Percentiles rank a stretch among this genome's conserved stretches.
Conservation (phyloP, 2,888 invertebrate genomes). For the Trichogramma dendrolimi region DNA sequence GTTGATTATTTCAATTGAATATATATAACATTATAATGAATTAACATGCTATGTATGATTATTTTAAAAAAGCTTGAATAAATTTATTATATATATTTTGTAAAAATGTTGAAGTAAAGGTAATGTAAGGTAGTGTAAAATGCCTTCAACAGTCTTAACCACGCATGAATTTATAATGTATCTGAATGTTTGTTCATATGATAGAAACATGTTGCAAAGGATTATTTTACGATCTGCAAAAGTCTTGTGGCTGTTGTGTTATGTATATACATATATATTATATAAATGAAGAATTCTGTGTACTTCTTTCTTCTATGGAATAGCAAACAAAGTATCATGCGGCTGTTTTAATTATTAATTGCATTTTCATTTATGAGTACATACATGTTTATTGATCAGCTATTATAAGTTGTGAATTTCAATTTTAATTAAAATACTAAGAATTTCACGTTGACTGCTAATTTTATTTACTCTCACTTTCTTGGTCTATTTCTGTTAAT, state of each 20-base stretch:
- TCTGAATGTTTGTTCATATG: no score
- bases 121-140: slow-evolving; percentile 12
- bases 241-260: slow-evolving; percentile 23
- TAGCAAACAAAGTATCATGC: slow-evolving; percentile 14
- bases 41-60: neutral
- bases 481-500: no score
- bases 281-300: slow-evolving; percentile 21
- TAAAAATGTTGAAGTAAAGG: slow-evolving; percentile 1
- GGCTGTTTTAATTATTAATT: slow-evolving; percentile 23
- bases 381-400: slow-evolving; percentile 18
- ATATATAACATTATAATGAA: neutral
- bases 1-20: neutral
- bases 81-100: no score
- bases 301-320: slow-evolving; percentile 20
- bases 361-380: slow-evolving; percentile 21
- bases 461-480: slow-evolving; percentile 16
- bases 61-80: slow-evolving; percentile 9
- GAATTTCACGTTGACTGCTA: slow-evolving; percentile 14
- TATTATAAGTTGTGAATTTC: slow-evolving; percentile 19
- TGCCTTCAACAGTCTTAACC: slow-evolving; percentile 18
- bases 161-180: neutral
- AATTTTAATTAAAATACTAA: slow-evolving; percentile 29
- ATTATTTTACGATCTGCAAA: slow-evolving; percentile 22
- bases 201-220: neutral
- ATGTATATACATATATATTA: slow-evolving; percentile 28